These are phyloP conservation scores for Eubasilissa splendida DNA, from an alignment of 2,888 invertebrate genomes.

Conservation along the genomic window DNA sequence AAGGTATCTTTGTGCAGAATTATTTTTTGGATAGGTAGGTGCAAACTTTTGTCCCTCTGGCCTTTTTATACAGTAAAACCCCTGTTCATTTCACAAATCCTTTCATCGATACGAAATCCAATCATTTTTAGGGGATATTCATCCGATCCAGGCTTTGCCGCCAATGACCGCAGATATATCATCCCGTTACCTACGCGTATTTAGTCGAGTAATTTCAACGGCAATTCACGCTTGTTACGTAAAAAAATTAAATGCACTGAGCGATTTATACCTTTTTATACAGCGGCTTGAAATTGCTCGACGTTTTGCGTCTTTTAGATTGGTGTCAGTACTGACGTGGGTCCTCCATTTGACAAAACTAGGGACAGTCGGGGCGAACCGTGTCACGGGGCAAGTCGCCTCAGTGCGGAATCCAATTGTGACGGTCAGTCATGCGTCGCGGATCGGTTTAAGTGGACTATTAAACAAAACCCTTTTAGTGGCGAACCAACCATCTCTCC, in stretches of 20 bases:
- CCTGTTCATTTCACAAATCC: constrained; percentile 50
- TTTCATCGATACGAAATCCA: constrained; percentile 52
- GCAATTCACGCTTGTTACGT: background rate
- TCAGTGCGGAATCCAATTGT: constrained; percentile 50
- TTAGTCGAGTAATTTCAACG: constrained; percentile 6
- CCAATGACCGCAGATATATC: constrained; percentile 45
- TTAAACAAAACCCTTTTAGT: constrained; percentile 55
- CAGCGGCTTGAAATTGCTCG: too few species aligned
- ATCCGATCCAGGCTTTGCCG: constrained; percentile 46
- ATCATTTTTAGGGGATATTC: constrained; percentile 56
- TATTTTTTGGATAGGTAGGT: background rate
- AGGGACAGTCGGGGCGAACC: constrained; percentile 26
- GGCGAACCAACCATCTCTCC: constrained; percentile 16
- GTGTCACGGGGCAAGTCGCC: constrained; percentile 38
- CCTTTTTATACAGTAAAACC: constrained; percentile 30
- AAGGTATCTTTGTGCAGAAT: background rate
- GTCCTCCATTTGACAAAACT: constrained; percentile 32
- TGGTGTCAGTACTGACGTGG: constrained; percentile 25
- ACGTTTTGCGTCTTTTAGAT: background rate
- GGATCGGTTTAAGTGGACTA: constrained; percentile 57
- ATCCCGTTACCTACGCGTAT: background rate
- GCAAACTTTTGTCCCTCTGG: background rate
- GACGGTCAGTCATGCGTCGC: constrained; percentile 55
- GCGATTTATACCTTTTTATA: too few species aligned
- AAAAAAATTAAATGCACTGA: too few species aligned